phyloP scores from a whole-genome alignment of 2,113 vertebrate genomes.

The Nymphicus hollandicus region DNA sequence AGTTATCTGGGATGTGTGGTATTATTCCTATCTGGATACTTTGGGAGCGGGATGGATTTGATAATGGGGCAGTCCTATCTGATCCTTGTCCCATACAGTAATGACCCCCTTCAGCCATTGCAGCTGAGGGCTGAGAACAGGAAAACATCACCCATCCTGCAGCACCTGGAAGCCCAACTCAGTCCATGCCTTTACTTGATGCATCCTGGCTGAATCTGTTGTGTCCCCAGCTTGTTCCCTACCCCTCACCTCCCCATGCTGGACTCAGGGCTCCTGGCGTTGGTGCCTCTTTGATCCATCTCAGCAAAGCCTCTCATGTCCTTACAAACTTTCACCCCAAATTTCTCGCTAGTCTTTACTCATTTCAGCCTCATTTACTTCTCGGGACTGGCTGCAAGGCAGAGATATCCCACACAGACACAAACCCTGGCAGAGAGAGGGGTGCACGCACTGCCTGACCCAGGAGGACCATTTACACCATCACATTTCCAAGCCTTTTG shows the following conservation, averaged over 20 bases:
- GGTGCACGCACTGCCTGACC: accelerated
- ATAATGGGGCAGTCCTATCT: not conserved
- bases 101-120: not conserved
- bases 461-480: not conserved
- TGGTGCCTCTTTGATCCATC: not conserved
- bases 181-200: not conserved
- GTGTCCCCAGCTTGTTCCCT: not conserved
- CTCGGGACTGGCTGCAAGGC: not conserved
- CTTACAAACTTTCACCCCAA: not conserved
- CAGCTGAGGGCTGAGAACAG: not conserved
- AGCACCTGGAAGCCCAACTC: not conserved
- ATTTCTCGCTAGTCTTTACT: not conserved
- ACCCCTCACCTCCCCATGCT: not conserved
- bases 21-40: not conserved
- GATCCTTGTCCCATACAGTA: not conserved
- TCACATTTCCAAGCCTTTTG: not conserved
- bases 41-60: not conserved
- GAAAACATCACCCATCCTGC: not conserved
- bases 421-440: accelerated
- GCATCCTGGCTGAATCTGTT: not conserved
- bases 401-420: not conserved
- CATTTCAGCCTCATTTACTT: not conserved
- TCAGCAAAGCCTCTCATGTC: not conserved
- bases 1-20: not conserved
- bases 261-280: not conserved